Evolutionary conservation across 1,140 invertebrate genomes (phyloP).

Genomic region (Cylas formicarius): DNA sequence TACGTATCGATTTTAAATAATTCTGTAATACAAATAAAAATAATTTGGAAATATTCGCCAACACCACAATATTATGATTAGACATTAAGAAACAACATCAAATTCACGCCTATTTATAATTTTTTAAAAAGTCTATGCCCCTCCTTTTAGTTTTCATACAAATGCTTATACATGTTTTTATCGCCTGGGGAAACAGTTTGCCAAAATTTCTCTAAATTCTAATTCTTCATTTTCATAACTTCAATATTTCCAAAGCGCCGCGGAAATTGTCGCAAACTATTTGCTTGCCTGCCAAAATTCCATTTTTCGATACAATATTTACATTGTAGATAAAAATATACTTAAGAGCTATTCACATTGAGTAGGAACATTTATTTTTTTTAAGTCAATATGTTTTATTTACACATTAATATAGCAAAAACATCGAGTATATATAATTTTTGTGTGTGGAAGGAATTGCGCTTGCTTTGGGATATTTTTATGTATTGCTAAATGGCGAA

Average conservation of each 20-base stretch:
- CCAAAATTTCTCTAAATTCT: constrained; percentile 17
- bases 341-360: constrained; percentile 29
- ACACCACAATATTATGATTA: too few species aligned
- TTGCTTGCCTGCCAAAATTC: neutral
- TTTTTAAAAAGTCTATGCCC: constrained; percentile 37
- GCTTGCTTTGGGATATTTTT: constrained; percentile 24
- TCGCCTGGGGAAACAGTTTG: constrained; percentile 11
- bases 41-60: constrained; percentile 6
- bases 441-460: constrained; percentile 25
- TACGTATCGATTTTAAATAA: too few species aligned
- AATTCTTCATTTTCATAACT: constrained; percentile 7
- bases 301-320: constrained; percentile 21
- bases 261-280: too few species aligned
- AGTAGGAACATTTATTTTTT: constrained; percentile 36
- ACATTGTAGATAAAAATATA: constrained; percentile 29
- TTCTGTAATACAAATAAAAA: too few species aligned
- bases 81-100: constrained; percentile 32
- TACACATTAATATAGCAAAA: constrained; percentile 26
- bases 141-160: constrained; percentile 30
- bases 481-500: constrained; percentile 24
- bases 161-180: constrained; percentile 2
- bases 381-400: constrained; percentile 23
- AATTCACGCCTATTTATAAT: constrained; percentile 28
- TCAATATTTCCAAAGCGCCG: too few species aligned
- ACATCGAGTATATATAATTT: constrained; percentile 20